These are phyloP conservation scores for Brenthis hecate DNA, from an alignment of 2,888 invertebrate genomes.

Conservation along the genomic window DNA sequence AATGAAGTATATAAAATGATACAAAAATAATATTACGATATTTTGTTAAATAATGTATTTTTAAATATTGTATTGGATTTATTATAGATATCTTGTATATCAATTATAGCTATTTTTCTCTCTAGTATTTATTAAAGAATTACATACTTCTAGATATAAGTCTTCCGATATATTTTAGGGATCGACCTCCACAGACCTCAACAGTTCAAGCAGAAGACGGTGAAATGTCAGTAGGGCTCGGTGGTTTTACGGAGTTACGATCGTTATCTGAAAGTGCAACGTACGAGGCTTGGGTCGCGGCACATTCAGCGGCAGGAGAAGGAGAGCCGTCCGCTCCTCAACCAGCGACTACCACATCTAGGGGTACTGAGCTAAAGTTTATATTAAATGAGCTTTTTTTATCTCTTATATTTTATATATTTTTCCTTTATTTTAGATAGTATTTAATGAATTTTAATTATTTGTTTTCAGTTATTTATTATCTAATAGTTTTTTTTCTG, in stretches of 20 bases:
- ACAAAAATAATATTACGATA: not conserved
- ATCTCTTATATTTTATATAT: not conserved
- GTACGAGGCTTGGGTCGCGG: slow-evolving; percentile 94
- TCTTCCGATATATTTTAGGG: slow-evolving; percentile 48
- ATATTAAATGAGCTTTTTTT: not conserved
- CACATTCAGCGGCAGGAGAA: slow-evolving; percentile 91
- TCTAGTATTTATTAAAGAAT: too few relatives aligned
- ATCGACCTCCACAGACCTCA: slow-evolving; percentile 72
- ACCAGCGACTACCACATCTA: slow-evolving; percentile 87
- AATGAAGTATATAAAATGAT: too few relatives aligned
- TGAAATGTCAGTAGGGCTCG: slow-evolving; percentile 68
- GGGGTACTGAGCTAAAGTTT: slow-evolving; percentile 72
- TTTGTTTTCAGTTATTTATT: slow-evolving; percentile 1
- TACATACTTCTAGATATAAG: too few relatives aligned
- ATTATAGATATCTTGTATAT: not conserved
- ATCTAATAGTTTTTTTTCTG: too few relatives aligned
- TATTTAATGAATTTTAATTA: not conserved
- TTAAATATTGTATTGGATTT: too few relatives aligned
- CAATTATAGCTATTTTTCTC: too few relatives aligned
- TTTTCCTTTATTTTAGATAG: not conserved
- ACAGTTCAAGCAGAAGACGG: slow-evolving; percentile 71
- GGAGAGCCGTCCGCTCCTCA: slow-evolving; percentile 89
- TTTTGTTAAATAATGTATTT: too few relatives aligned
- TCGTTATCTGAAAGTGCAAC: slow-evolving; percentile 87
- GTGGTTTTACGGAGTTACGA: slow-evolving; percentile 84